Conservation (phyloP, 2,888 invertebrate species). For the Xylocampa areola region DNA sequence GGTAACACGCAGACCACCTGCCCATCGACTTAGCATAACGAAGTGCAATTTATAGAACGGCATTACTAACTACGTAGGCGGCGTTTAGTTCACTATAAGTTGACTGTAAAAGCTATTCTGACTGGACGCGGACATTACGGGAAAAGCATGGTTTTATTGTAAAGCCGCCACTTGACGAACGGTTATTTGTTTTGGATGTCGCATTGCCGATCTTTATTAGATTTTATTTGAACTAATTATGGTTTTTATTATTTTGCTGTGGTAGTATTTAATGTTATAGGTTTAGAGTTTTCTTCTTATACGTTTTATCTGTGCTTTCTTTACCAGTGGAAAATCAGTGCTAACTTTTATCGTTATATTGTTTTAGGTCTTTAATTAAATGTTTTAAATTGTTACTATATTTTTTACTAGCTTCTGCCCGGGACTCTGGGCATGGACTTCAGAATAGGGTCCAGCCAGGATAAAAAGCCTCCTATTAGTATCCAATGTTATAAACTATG, state of each 20-base stretch:
- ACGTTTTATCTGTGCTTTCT: not conserved
- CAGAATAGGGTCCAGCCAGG: too few species aligned
- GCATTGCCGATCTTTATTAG: constrained; percentile 16
- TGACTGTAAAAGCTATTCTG: constrained; percentile 50
- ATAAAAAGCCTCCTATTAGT: too few species aligned
- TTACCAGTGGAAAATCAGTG: not conserved
- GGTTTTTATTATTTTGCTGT: constrained; percentile 1
- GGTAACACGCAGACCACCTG: constrained; percentile 77
- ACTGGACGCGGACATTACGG: constrained; percentile 30
- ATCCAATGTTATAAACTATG: too few species aligned
- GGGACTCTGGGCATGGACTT: too few species aligned
- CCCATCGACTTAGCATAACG: constrained; percentile 80
- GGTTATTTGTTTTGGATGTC: constrained; percentile 37
- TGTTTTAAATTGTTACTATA: too few species aligned
- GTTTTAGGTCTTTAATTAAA: too few species aligned
- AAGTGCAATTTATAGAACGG: constrained; percentile 82
- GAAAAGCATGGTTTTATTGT: constrained; percentile 50
- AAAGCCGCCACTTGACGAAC: constrained; percentile 39
- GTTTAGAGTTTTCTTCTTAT: too few species aligned
- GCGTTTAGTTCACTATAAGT: constrained; percentile 53
- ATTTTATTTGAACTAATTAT: constrained; percentile 18
- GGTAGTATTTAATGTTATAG: too few species aligned
- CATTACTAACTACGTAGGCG: constrained; percentile 62
- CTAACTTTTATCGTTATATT: too few species aligned
- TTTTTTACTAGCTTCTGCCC: too few species aligned